Evolutionary conservation across 2,888 invertebrate species (phyloP).

Genomic region (Arenicola marina): DNA sequence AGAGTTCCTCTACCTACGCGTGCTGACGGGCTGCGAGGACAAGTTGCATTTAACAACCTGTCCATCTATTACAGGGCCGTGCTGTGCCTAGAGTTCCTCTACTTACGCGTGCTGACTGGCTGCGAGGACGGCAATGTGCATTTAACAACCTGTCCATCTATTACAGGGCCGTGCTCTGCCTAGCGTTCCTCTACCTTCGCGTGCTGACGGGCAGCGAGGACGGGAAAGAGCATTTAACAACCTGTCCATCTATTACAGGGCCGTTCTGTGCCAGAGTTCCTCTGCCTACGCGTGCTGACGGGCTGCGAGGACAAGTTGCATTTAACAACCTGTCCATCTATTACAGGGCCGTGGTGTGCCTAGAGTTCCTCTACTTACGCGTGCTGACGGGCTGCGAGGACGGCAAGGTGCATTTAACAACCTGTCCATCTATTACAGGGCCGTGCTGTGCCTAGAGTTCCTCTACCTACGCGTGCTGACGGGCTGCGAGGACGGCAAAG

Average conservation of each 20-base stretch:
- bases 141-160: no score
- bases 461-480: slow-evolving; percentile 58
- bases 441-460: slow-evolving; percentile 58
- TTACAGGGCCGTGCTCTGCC: slow-evolving; percentile 55
- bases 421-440: slow-evolving; percentile 46
- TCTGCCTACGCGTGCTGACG: no score
- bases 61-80: slow-evolving; percentile 50
- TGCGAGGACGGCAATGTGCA: slow-evolving; percentile 59
- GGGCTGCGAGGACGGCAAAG: slow-evolving; percentile 58
- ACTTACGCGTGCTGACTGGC: slow-evolving; percentile 59
- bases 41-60: no score
- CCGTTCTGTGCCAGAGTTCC: no score
- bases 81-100: slow-evolving; percentile 57
- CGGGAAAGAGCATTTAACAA: no score
- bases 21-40: slow-evolving; percentile 60
- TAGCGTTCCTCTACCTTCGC: slow-evolving; percentile 58
- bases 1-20: slow-evolving; percentile 57
- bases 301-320: no score
- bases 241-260: no score
- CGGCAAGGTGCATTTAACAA: no score
- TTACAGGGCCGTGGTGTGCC: slow-evolving; percentile 55
- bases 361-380: slow-evolving; percentile 58
- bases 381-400: slow-evolving; percentile 60
- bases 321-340: no score
- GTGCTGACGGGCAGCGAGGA: slow-evolving; percentile 60